Base-by-base conservation (phyloP, 2,113 vertebrate species). In the Falco punctatus region DNA sequence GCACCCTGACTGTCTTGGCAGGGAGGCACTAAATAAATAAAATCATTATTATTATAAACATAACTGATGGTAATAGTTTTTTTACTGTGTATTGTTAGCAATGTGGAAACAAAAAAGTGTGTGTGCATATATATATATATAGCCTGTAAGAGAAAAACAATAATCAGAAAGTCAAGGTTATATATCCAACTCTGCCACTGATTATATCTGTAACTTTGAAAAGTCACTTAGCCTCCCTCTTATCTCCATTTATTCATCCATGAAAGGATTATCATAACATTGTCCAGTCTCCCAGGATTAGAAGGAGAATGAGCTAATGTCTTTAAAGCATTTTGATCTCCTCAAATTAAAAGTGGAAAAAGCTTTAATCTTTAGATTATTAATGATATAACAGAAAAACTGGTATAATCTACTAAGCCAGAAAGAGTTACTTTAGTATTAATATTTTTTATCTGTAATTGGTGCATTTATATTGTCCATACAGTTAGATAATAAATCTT, bases 221-320 rank as follows among this genome's bases (percentile, higher is more conserved):
- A 96, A 95, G 94, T 97, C 86, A 89, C 65, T 96, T 94, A 92
- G 66, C 66, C 54, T 91, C 42, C 59, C n/a, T 91, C 73, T 95
- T 95, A 97, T 95, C 96, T 95, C 89, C 91, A 89, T 96, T 96
- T 97, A 95, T 94, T 96, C 89, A 96, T 95, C 97, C 91, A 58
- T 95, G 89, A 92, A 96, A 94, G 95, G 94, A 96, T 97, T 97
- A 97, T 92, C 91, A 97, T 95, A 96, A 97, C 86, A 54, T 89
- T 91, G 81, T 62, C 21, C 55, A 95, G 87, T 91, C 95, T 96
- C 95, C 74, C 71, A 88, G 95, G 94, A 96, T 95, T 97, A 97
- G 94, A 19, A 86, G 61, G 38, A 89, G 95, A 96, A 96, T 95
- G 95, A 95, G 89, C 86, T 95, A 95, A 95, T 94, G 81, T 94